phyloP scores from a whole-genome alignment of 2,113 vertebrate species.

The Amblyornis subalaris region DNA sequence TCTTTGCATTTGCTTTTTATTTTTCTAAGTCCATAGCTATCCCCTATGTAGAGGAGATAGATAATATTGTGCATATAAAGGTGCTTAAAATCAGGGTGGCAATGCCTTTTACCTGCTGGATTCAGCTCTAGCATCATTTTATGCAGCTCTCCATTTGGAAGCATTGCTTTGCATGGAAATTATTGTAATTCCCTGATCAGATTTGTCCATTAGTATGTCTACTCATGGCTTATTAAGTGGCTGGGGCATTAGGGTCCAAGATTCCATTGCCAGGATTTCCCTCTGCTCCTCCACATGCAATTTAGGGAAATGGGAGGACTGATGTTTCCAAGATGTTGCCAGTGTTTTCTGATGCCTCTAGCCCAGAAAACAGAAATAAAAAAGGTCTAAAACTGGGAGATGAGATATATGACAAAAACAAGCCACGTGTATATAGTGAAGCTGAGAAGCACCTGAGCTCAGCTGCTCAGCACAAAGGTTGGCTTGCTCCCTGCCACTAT shows the following conservation, averaged over 20 bases:
- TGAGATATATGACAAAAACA: background rate
- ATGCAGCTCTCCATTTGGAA: background rate
- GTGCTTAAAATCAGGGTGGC: background rate
- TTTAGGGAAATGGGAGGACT: background rate
- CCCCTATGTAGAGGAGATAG: background rate
- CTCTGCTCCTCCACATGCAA: background rate
- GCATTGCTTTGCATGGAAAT: background rate
- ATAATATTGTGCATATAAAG: background rate
- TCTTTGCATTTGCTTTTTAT: background rate
- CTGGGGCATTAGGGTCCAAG: background rate
- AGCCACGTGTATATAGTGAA: background rate
- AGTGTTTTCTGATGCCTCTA: background rate
- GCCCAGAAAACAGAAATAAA: background rate
- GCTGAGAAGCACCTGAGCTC: background rate
- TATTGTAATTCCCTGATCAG: background rate
- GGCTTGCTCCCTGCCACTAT: background rate
- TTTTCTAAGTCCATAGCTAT: background rate
- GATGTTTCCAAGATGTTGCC: background rate
- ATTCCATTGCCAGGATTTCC: background rate
- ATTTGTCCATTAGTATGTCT: background rate
- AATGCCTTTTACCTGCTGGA: background rate
- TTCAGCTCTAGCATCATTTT: background rate
- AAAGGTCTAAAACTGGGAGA: background rate
- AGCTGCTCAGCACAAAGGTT: background rate
- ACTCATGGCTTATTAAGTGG: background rate